Evolutionary conservation across 2,113 vertebrate genomes (phyloP).

Genomic region (Penelope pileata): DNA sequence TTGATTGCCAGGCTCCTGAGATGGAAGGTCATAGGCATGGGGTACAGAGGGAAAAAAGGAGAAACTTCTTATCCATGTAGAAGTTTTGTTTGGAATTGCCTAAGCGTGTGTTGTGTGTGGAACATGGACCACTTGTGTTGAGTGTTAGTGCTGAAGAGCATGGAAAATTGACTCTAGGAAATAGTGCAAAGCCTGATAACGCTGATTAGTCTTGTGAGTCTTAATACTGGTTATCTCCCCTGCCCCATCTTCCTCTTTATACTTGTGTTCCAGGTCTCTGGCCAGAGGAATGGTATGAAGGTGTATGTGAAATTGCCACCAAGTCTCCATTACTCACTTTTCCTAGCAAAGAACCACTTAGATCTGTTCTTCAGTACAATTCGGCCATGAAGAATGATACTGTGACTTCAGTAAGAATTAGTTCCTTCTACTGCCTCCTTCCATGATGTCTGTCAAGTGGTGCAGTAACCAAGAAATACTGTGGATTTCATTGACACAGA

Average conservation of each 20-base stretch:
- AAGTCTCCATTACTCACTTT: slow-evolving; percentile 95
- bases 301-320: slow-evolving; percentile 95
- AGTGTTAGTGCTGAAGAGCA: not conserved
- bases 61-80: not conserved
- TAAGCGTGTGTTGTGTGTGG: not conserved
- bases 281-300: slow-evolving; percentile 98
- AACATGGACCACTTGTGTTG: not conserved
- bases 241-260: not conserved
- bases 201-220: not conserved
- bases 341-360: slow-evolving; percentile 94
- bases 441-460: not conserved
- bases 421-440: not conserved
- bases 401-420: slow-evolving; percentile 84
- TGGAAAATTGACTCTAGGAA: not conserved
- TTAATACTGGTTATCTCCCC: not conserved
- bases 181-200: not conserved
- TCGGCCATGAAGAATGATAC: slow-evolving; percentile 98
- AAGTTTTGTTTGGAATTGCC: not conserved
- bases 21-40: not conserved
- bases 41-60: not conserved
- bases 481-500: not conserved
- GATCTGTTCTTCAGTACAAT: slow-evolving; percentile 96
- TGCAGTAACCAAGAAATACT: not conserved
- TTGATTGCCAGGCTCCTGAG: not conserved
- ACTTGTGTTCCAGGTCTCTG: slow-evolving; percentile 85